Conservation (phyloP, 2,888 invertebrate genomes). For the Epirrhoe tristata region DNA sequence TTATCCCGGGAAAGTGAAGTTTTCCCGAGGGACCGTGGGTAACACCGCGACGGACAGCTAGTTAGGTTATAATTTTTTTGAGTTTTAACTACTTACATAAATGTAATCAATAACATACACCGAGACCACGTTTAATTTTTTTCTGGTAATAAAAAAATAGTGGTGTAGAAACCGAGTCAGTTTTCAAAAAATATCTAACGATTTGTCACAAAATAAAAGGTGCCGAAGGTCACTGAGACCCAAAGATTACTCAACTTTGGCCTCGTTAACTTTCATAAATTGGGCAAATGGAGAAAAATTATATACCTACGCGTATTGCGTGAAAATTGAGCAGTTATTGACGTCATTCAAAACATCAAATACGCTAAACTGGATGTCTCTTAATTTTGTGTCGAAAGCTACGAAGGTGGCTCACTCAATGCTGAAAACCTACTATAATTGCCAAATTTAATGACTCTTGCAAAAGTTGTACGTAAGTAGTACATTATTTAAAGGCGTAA, state of each 20-base stretch:
- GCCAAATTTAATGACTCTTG: not conserved
- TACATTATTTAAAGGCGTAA: too few relatives aligned
- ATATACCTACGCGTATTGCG: slow-evolving; percentile 33
- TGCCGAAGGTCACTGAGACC: slow-evolving; percentile 15
- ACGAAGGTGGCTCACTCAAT: slow-evolving; percentile 34
- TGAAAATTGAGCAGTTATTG: slow-evolving; percentile 39
- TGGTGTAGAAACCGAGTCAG: too few relatives aligned
- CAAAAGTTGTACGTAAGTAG: not conserved
- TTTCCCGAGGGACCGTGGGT: too few relatives aligned
- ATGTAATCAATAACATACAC: too few relatives aligned
- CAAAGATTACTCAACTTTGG: slow-evolving; percentile 34
- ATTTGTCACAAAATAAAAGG: slow-evolving; percentile 15
- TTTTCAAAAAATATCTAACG: slow-evolving; percentile 15
- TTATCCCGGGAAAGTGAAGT: too few relatives aligned
- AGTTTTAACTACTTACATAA: too few relatives aligned
- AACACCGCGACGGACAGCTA: too few relatives aligned
- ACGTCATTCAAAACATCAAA: slow-evolving; percentile 43
- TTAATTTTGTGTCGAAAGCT: slow-evolving; percentile 23
- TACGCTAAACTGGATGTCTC: slow-evolving; percentile 40
- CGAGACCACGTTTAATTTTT: too few relatives aligned
- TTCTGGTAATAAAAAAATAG: too few relatives aligned
- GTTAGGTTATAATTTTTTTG: too few relatives aligned
- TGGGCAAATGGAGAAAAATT: slow-evolving; percentile 41
- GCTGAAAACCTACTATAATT: not conserved
- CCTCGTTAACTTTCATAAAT: slow-evolving; percentile 32